Evolutionary conservation across 2,888 invertebrate genomes (phyloP), one percentile per base, ranked within the genome.

Genomic region (Vesta saturnalis): DNA sequence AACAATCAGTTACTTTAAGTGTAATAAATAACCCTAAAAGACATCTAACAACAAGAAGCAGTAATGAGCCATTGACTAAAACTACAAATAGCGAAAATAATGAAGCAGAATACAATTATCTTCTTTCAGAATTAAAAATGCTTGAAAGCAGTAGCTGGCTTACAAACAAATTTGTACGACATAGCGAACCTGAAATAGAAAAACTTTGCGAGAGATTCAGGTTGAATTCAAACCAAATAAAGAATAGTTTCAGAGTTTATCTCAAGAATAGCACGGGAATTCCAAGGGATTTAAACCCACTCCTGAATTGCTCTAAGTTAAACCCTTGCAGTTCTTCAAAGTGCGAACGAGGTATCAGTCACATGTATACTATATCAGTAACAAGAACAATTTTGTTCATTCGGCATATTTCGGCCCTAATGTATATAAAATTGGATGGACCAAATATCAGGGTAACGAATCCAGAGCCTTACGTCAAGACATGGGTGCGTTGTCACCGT

Each of bases 391-490:
- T 3, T 3, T 3, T 43, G 3, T 43, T n/a, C 2, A 43, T 43
- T 43, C n/a, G 3, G 10, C 55, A 55, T 23, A 22, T 23, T 22
- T 19, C 55, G 15, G 23, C 21, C 15, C 15, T 55, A n/a, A 22
- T 23, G 55, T 55, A 21, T 14, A 55, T 55, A 2, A 55, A 55
- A n/a, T 22, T 55, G 4, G 21, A 55, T 22, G 55, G 55, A 4
- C 55, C 55, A 21, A 19, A 19, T n/a, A 22, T 23, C 14, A 4
- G 6, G 55, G 12, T 6, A 55, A 5, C 21, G 55, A 55, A 55
- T 55, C 22, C 55, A 10, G 23, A 55, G 23, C 23, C 10, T 55
- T 55, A 55, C 23, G 55, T 55, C 12, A 57, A 16, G 39, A 57
- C 30, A 30, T 57, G 57, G 57, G 3, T 57, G 16, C 57, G 22